These are phyloP conservation scores for Tetramorium simillimum DNA, from an alignment of 1,140 invertebrate species.

Conservation along the genomic window DNA sequence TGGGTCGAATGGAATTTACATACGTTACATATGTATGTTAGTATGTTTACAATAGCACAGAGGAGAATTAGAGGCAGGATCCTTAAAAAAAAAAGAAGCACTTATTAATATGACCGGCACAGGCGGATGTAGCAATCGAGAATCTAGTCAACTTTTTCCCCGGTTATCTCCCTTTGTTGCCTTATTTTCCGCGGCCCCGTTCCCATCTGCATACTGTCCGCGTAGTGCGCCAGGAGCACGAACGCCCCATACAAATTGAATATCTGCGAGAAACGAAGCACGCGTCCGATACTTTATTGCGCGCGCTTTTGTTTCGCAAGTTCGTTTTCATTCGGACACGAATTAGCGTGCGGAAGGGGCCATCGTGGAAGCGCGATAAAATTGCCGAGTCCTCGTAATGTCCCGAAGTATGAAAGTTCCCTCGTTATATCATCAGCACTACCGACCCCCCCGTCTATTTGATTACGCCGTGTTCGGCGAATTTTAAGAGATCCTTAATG, in stretches of 20 bases:
- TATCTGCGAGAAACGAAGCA: conserved; percentile 40
- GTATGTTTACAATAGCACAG: not conserved
- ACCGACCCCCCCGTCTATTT: not conserved
- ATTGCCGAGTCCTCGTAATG: conserved; percentile 32
- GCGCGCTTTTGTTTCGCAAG: conserved; percentile 46
- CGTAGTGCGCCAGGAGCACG: conserved; percentile 11
- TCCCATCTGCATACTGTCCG: conserved; percentile 44
- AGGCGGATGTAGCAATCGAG: not conserved
- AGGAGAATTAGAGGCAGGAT: not conserved
- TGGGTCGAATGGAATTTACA: not conserved
- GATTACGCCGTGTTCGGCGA: conserved; percentile 21
- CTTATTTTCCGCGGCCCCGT: conserved; percentile 13
- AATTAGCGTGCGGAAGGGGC: conserved; percentile 41
- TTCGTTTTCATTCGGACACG: conserved; percentile 42
- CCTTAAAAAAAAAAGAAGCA: not conserved
- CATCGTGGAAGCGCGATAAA: conserved; percentile 39
- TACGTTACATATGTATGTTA: not conserved
- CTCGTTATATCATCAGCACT: not conserved
- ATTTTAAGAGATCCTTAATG: conserved; percentile 36
- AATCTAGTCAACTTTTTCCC: conserved; percentile 15
- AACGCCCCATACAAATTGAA: conserved; percentile 48
- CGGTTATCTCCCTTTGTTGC: not conserved
- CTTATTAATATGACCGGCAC: not conserved
- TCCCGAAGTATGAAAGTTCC: conserved; percentile 28
- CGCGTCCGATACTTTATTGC: conserved; percentile 44